Evolutionary conservation across 2,113 vertebrate species (phyloP), one percentile per base, ranked within the genome.

Genomic region (Casuarius casuarius): DNA sequence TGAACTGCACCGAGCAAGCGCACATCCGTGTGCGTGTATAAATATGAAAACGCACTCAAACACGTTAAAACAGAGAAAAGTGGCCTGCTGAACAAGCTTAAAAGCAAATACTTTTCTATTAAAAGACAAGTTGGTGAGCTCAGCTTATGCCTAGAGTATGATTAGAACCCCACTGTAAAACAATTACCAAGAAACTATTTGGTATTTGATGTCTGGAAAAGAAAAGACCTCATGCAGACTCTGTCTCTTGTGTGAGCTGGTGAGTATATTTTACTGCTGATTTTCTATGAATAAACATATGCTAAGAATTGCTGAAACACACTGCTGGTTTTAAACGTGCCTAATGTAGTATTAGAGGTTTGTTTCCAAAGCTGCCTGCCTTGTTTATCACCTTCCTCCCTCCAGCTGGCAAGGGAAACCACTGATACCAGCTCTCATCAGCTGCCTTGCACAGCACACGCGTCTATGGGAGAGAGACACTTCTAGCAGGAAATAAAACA

Each of bases 211-310:
- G 77, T 96, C 77, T 82, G 80, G 94, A 95, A 91, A 46, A 83
- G 87, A 95, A 95, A 96, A 40, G 91, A 91, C 95, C 89, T 97
- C 96, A 97, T 84, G 90, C 87, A 96, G 97, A 78, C 93, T 97
- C 75, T 12, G 29, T 19, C 91, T 96, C 87, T 92, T 62, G 29
- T 63, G 58, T 29, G 54, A 0, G 4, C 79, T 52, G 62, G 95
- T 83, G 87, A 94, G 71, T 87, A 44, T 91, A 94, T 96, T 97
- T 97, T 93, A 97, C 93, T 95, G 93, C 90, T 97, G 95, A 96
- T 97, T 97, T 97, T 92, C 97, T 95, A 98, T 97, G 94, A 98
- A 98, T 98, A 98, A 98, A 98, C 93, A 97, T 96, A 89, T 52
- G 84, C 89, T 92, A 91, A 96, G 95, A 87, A 94, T 4, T 84